A percentile compares a stretch with the other conserved stretches of the same genome.
Evolutionary conservation across 2,113 vertebrate genomes (phyloP).

Genomic region (Brachyhypopomus gauderio): DNA sequence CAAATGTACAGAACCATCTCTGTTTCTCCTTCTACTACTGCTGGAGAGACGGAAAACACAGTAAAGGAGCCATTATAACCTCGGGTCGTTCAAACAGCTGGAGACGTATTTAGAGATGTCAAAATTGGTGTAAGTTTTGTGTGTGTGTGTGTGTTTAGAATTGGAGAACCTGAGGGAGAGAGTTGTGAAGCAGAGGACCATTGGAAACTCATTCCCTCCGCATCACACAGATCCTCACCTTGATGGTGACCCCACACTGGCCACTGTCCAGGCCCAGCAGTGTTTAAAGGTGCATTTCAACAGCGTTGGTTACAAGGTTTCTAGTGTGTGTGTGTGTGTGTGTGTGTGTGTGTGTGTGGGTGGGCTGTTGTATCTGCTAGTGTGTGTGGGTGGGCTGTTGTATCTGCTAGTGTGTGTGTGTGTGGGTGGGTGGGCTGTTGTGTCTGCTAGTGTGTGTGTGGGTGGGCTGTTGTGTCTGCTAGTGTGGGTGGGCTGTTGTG

Average conservation of each 20-base stretch:
- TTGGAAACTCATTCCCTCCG: background rate
- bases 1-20: background rate
- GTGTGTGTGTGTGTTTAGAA: constrained; percentile 61
- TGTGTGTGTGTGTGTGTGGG: background rate
- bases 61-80: background rate
- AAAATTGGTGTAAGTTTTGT: background rate
- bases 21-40: background rate
- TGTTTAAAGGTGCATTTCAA: constrained; percentile 63
- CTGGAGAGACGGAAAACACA: background rate
- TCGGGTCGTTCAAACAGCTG: background rate
- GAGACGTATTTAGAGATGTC: too few relatives aligned
- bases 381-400: background rate
- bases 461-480: too few relatives aligned
- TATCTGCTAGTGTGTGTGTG: too few relatives aligned
- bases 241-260: constrained; percentile 53
- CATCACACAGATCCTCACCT: background rate
- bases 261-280: constrained; percentile 58
- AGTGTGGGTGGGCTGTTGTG: too few relatives aligned
- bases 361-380: too few relatives aligned
- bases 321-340: background rate
- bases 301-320: background rate
- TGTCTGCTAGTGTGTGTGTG: too few relatives aligned
- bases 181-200: constrained; percentile 44
- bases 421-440: too few relatives aligned
- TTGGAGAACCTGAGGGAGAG: constrained; percentile 62